Base-by-base conservation (phyloP, 1,140 invertebrate genomes). In the Drosophila littoralis region DNA sequence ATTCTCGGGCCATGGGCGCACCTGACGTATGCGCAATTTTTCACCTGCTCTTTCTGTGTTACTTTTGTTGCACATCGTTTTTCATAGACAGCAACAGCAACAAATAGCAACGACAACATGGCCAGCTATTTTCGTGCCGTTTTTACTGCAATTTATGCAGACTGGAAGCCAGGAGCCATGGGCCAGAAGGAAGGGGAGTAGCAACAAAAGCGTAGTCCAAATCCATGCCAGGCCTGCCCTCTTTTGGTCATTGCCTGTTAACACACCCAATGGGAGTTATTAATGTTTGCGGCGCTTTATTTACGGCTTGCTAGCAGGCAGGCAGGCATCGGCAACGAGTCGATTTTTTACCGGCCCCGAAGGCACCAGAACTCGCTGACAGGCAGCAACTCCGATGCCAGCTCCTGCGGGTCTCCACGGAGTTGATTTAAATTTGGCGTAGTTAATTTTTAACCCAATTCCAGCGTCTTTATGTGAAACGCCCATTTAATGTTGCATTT, bases 381-480 rank as follows among this genome's bases (percentile, higher is more conserved):
- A 89, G 84, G 64, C 76, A 70, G 38, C 60, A 63, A 57, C 46
- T 13, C 22, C 32, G 10, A 38, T 36, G 48, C 54, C 12, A 8
- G 36, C 22, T 40, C 28, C 33, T 75, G 22, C 15, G 48, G 57
- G 28, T n/a, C 51, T 42, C 51, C 71, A 68, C 50, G 65, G 66
- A 60, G 83, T 88, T 88, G 83, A 88, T 88, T 88, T 88, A 89
- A 88, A 88, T 88, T 88, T 88, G 79, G 79, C 69, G 79, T 88
- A 88, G 83, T 88, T 88, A 88, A 88, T 88, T 88, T 89, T 88
- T 88, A 89, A 88, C 83, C 83, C 83, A 88, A 89, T 89, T 83
- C 71, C 58, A 57, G 22, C 51, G 59, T 42, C 66, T 72, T 89
- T 88, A 83, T 89, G 83, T 75, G 77, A 70, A 66, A 65, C 84